These are phyloP conservation scores for Drosophila multiciliata DNA, from an alignment of 2,888 invertebrate genomes.

Conservation along the genomic window DNA sequence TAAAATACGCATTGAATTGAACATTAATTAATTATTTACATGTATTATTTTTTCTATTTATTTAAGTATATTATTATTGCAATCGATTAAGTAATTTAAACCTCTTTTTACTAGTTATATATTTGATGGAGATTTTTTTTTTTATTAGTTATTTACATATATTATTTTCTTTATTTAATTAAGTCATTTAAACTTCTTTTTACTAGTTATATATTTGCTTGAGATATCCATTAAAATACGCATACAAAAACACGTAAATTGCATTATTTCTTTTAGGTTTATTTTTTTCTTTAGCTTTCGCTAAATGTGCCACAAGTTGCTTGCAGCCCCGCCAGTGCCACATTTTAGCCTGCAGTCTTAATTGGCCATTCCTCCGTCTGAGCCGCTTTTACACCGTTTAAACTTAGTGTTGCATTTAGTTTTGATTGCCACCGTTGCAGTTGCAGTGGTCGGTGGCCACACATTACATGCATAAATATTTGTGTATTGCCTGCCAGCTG, in stretches of 20 bases:
- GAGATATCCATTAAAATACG: conserved; percentile 1
- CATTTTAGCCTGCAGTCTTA: conserved; percentile 30
- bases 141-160: too few species aligned
- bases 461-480: conserved; percentile 49
- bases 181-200: not conserved
- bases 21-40: too few species aligned
- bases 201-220: not conserved
- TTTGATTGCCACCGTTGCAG: conserved; percentile 63
- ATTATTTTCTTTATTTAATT: too few species aligned
- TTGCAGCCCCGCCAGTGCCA: conserved; percentile 29
- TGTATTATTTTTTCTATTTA: too few species aligned
- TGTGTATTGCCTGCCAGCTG: conserved; percentile 30
- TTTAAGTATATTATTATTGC: too few species aligned
- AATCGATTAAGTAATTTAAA: not conserved
- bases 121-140: not conserved
- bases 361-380: conserved; percentile 1
- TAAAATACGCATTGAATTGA: not conserved
- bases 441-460: conserved; percentile 31
- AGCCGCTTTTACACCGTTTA: conserved; percentile 15
- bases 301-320: conserved; percentile 37
- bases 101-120: not conserved
- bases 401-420: conserved; percentile 63
- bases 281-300: conserved; percentile 18
- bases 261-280: not conserved
- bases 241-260: not conserved